These are phyloP conservation scores for Rhegmatorhina hoffmannsi DNA, from an alignment of 2,113 vertebrate genomes.

Conservation along the genomic window DNA sequence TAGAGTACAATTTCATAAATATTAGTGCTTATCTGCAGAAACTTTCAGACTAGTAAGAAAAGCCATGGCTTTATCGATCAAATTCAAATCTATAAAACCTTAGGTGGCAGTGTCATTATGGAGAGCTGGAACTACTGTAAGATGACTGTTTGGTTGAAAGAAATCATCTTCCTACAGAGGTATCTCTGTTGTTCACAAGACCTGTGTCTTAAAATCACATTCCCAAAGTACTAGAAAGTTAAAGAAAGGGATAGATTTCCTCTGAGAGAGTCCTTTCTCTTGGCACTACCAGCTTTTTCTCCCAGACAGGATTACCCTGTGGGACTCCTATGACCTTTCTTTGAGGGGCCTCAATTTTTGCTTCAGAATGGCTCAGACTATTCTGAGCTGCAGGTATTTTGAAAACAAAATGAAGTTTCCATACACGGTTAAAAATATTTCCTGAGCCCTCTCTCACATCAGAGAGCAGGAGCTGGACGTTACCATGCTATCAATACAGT, in stretches of 20 bases:
- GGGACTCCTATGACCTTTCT: not conserved
- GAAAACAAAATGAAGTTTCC: slow-evolving; percentile 50
- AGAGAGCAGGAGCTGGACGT: not conserved
- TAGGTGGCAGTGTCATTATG: not conserved
- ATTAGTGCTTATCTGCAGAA: not conserved
- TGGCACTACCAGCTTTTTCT: not conserved
- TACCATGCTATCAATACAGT: slow-evolving; percentile 37
- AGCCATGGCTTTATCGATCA: not conserved
- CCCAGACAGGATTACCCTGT: not conserved
- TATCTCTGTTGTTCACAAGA: not conserved
- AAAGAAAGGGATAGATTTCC: not conserved
- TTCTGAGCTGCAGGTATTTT: slow-evolving; percentile 55
- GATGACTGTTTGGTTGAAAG: not conserved
- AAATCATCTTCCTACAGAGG: not conserved
- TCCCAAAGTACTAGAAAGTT: not conserved
- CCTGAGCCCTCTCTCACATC: slow-evolving; percentile 2
- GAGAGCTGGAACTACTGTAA: not conserved
- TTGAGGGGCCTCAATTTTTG: slow-evolving; percentile 28
- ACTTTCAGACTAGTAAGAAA: not conserved
- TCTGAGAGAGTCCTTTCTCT: not conserved
- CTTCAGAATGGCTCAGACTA: slow-evolving; percentile 13
- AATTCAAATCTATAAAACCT: not conserved
- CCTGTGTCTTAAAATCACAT: not conserved
- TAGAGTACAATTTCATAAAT: not conserved
- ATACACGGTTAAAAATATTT: slow-evolving; percentile 51